A percentile compares a stretch with the other conserved stretches of the same genome.
phyloP scores from a whole-genome alignment of 2,888 invertebrate genomes.

The Heliconius charithonia region DNA sequence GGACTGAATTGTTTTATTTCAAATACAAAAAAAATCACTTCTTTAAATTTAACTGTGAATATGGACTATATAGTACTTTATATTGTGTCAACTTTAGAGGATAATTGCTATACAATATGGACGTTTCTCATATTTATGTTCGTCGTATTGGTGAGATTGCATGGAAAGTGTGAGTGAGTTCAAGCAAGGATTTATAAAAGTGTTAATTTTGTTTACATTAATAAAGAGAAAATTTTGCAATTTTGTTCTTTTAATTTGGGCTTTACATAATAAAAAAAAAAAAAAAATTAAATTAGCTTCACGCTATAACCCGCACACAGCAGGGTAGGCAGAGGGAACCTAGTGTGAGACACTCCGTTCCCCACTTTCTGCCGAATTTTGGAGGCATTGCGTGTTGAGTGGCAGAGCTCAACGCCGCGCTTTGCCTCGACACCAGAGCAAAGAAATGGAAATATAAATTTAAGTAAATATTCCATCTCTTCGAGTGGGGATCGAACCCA shows the following conservation, averaged over 20 bases:
- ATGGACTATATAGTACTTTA: background rate
- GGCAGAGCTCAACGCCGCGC: no score
- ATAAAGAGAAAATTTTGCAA: background rate
- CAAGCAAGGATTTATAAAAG: background rate
- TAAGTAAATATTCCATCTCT: no score
- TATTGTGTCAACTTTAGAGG: slow-evolving; percentile 52
- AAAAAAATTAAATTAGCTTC: no score
- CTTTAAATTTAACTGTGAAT: background rate
- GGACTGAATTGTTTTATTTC: background rate
- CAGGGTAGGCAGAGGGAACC: background rate
- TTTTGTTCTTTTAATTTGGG: background rate
- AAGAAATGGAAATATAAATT: no score
- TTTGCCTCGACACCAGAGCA: no score
- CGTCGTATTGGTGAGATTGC: slow-evolving; percentile 40
- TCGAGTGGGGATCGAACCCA: no score
- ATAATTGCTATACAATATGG: slow-evolving; percentile 52
- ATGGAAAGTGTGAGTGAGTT: background rate
- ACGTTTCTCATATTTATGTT: slow-evolving; percentile 50
- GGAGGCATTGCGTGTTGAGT: no score
- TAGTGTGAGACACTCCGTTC: background rate
- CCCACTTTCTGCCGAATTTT: no score
- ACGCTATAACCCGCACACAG: background rate
- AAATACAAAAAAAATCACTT: no score
- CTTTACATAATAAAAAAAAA: background rate
- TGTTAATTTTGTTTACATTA: background rate